These are phyloP conservation scores for Leptinotarsa juncta DNA, from an alignment of 2,888 invertebrate species.

Conservation along the genomic window DNA sequence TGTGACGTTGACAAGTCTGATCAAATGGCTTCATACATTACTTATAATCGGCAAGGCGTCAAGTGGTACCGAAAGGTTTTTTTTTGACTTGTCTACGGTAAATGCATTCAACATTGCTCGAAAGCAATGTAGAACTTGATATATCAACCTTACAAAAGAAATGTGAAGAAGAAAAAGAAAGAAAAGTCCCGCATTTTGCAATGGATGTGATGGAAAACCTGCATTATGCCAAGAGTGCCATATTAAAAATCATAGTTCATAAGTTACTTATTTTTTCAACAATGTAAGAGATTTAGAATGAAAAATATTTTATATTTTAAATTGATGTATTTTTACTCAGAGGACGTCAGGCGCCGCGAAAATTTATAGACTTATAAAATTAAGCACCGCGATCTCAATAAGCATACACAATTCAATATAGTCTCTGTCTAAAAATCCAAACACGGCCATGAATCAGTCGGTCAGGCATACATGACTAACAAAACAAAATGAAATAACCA, in stretches of 20 bases:
- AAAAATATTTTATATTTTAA: not conserved
- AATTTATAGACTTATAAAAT: conserved; percentile 17
- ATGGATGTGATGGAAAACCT: conserved; percentile 24
- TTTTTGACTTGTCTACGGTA: too few relatives aligned
- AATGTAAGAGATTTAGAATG: conserved; percentile 12
- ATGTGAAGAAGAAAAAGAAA: conserved; percentile 1
- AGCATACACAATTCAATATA: conserved; percentile 14
- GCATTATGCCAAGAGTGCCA: conserved; percentile 23
- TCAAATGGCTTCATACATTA: conserved; percentile 16
- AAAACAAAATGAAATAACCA: conserved; percentile 5
- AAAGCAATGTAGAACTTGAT: conserved; percentile 17
- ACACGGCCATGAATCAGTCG: not conserved
- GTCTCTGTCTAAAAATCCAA: too few relatives aligned
- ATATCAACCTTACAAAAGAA: conserved; percentile 23
- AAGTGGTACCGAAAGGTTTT: not conserved
- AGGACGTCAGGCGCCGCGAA: conserved; percentile 13
- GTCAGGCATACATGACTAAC: conserved; percentile 1
- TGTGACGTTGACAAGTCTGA: conserved; percentile 20
- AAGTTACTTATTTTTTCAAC: conserved; percentile 14
- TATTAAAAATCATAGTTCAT: conserved; percentile 23
- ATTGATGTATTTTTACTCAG: conserved; percentile 11
- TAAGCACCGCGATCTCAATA: not conserved
- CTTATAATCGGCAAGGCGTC: conserved; percentile 9
- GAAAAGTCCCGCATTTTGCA: conserved; percentile 18
- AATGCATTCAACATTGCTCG: too few relatives aligned